Conservation (phyloP, 2,797 vertebrate genomes). For the Cossypha polioptera region DNA sequence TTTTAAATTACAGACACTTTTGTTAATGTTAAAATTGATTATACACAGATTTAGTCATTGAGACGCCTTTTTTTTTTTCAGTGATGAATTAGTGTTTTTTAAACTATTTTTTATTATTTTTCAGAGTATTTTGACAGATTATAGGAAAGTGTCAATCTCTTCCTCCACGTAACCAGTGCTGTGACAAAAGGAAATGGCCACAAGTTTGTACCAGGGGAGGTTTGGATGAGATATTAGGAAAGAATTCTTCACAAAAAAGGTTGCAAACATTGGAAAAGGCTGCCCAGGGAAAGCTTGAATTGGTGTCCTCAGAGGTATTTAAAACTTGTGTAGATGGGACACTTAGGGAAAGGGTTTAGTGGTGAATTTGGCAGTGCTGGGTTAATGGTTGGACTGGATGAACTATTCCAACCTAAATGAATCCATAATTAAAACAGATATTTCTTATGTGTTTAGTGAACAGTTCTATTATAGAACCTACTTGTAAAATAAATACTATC, state of each 20-base stretch:
- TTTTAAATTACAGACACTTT: background rate
- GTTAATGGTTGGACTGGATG: background rate
- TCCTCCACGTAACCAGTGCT: rapidly evolving
- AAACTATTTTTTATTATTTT: background rate
- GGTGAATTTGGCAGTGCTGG: background rate
- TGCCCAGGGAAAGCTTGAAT: too few species aligned
- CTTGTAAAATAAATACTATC: background rate
- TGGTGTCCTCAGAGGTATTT: background rate
- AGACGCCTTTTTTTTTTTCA: background rate
- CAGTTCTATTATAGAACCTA: background rate
- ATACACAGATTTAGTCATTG: background rate
- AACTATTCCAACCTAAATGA: background rate
- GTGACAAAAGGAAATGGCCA: background rate
- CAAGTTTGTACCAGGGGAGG: background rate
- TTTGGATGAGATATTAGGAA: background rate
- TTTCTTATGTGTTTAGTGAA: background rate
- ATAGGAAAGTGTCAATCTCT: background rate
- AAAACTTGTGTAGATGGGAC: background rate
- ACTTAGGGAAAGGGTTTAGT: background rate
- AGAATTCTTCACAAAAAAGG: background rate
- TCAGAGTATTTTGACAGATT: background rate
- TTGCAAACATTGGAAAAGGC: background rate
- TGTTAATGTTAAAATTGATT: background rate
- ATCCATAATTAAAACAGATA: background rate
- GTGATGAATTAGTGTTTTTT: background rate